A percentile compares a stretch with the other conserved stretches of the same genome.
Conservation (phyloP, 2,888 invertebrate species). For the Agrilus mali region DNA sequence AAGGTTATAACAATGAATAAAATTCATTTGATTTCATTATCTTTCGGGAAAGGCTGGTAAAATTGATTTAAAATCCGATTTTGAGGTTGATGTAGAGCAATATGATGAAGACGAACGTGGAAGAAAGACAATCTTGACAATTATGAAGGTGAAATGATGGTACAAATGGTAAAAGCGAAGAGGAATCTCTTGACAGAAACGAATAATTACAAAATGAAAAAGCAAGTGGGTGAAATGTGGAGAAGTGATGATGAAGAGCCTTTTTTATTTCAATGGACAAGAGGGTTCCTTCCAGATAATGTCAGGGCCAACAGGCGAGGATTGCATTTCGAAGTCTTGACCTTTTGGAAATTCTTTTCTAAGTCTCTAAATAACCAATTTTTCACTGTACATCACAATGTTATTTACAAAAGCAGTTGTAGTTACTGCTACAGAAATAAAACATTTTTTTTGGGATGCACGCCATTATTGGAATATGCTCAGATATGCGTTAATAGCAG, state of each 20-base stretch:
- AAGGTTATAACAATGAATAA: no score
- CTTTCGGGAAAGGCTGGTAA: not conserved
- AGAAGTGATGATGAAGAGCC: not conserved
- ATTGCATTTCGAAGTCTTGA: not conserved
- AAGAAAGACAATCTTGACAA: no score
- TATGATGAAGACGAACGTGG: not conserved
- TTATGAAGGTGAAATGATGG: no score
- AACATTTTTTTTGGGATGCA: constrained; percentile 12
- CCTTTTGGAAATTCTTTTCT: not conserved
- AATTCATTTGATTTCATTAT: no score
- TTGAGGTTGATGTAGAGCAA: not conserved
- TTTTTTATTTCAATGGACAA: not conserved
- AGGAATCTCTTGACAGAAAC: no score
- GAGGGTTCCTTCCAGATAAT: not conserved
- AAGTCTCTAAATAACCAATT: constrained; percentile 1
- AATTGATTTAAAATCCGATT: not conserved
- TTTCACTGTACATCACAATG: not conserved
- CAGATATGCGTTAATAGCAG: constrained; percentile 5
- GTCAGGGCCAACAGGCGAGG: not conserved
- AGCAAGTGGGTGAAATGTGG: no score
- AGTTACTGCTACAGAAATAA: constrained; percentile 2
- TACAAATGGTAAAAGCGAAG: no score
- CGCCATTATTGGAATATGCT: constrained; percentile 12
- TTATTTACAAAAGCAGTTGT: not conserved
- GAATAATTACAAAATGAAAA: no score